Base-by-base conservation (phyloP, 1,140 invertebrate species). In the Zaprionus kolodkinae region DNA sequence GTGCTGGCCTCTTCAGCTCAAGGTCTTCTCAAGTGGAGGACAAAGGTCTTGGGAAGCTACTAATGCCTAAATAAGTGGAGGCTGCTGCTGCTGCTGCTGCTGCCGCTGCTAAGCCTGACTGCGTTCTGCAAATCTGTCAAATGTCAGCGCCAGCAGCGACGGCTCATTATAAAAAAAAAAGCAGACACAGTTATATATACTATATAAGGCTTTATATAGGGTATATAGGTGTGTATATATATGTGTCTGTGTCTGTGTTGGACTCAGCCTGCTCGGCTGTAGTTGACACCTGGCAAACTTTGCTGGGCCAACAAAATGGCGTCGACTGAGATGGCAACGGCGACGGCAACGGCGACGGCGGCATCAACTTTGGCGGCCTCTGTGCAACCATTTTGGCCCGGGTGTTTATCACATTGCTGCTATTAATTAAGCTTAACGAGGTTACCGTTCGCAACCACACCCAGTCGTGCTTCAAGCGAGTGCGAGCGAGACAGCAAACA, bases 351-450 rank as follows among this genome's bases (percentile, higher is more conserved):
- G 17, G 7, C 45, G 40, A 45, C 40, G 40, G 5, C 40, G 17
- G 21, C 45, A 17, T 25, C 45, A 25, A 50, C 45, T 50, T 50
- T 50, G 11, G 45, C 65, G 68, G 75, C 78, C 68, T 74, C 68
- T 69, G 57, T 76, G 78, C 60, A 72, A 81, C 80, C 84, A 87
- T 87, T 87, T 87, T 79, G 70, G 72, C 75, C 75, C 57, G 77
- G 90, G 90, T 90, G 90, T 91, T 91, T 92, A 91, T 91, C 91
- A 92, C 90, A 91, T 92, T 87, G 91, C 79, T 92, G 91, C 91
- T 92, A 92, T 92, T 92, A 92, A 92, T 92, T 92, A 92, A 92
- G 91, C 91, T 91, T 92, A 91, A 92, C 91, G 91, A 92, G 84
- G 91, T 92, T 92, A 92, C 91, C 86, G 79, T 70, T 81, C 79